Evolutionary conservation across 2,888 invertebrate genomes (phyloP).

Genomic region (Rhogogaster chlorosoma): DNA sequence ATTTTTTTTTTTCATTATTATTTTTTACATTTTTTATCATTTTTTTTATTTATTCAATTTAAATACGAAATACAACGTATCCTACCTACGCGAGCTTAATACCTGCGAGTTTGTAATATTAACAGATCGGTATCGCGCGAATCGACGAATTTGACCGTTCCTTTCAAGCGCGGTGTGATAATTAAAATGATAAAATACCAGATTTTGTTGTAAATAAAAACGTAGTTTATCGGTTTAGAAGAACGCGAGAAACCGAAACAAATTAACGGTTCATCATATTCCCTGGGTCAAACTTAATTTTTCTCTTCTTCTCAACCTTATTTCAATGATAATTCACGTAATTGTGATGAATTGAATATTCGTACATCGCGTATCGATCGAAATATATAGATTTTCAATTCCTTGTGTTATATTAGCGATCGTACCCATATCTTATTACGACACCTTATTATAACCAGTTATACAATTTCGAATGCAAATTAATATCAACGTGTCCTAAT

Average conservation of each 20-base stretch:
- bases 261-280: background rate
- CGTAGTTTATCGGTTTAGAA: background rate
- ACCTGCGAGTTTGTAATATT: background rate
- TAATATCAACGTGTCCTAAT: background rate
- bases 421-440: background rate
- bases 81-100: background rate
- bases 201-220: background rate
- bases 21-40: background rate
- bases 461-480: background rate
- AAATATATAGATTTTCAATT: too few relatives aligned
- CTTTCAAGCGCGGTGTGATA: background rate
- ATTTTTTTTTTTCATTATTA: background rate
- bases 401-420: background rate
- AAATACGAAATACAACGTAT: background rate
- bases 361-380: too few relatives aligned
- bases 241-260: background rate
- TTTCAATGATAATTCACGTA: too few relatives aligned
- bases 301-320: background rate
- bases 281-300: too few relatives aligned
- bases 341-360: too few relatives aligned
- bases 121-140: background rate
- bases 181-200: background rate
- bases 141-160: background rate
- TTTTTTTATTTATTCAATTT: background rate
- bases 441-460: background rate